These are phyloP conservation scores for Epinotia nisella DNA, from an alignment of 2,888 invertebrate genomes.

Conservation along the genomic window DNA sequence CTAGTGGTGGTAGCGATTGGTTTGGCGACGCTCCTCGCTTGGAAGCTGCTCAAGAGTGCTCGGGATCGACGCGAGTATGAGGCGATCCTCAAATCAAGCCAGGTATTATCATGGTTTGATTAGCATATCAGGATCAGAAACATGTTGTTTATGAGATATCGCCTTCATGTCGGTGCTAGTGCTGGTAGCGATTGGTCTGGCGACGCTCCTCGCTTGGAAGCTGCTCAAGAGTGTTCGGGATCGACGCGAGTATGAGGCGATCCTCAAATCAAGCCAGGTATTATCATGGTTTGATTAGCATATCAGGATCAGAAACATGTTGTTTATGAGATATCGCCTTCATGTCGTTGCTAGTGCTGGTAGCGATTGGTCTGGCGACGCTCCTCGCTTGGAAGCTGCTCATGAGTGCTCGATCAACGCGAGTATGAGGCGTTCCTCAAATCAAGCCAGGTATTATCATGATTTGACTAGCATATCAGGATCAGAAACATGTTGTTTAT, in stretches of 20 bases:
- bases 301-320: too few species aligned
- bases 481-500: slow-evolving; percentile 46
- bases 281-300: too few species aligned
- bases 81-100: slow-evolving; percentile 87
- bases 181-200: slow-evolving; percentile 87
- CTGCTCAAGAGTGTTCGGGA: slow-evolving; percentile 88
- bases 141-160: slow-evolving; percentile 73
- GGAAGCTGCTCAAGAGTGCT: slow-evolving; percentile 88
- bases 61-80: slow-evolving; percentile 89
- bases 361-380: slow-evolving; percentile 87
- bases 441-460: slow-evolving; percentile 66
- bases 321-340: slow-evolving; percentile 83
- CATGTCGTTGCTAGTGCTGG: slow-evolving; percentile 88
- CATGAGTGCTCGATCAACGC: slow-evolving; percentile 87
- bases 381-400: slow-evolving; percentile 89
- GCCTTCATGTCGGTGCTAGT: slow-evolving; percentile 88
- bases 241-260: slow-evolving; percentile 88
- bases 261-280: slow-evolving; percentile 84
- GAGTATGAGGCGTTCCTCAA: slow-evolving; percentile 90
- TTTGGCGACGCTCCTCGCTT: slow-evolving; percentile 86
- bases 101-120: neutral
- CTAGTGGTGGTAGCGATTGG: slow-evolving; percentile 88
- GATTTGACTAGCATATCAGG: neutral
- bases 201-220: slow-evolving; percentile 89
- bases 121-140: too few species aligned